These are phyloP conservation scores for Periparus ater DNA, from an alignment of 2,797 vertebrate genomes.

Conservation along the genomic window DNA sequence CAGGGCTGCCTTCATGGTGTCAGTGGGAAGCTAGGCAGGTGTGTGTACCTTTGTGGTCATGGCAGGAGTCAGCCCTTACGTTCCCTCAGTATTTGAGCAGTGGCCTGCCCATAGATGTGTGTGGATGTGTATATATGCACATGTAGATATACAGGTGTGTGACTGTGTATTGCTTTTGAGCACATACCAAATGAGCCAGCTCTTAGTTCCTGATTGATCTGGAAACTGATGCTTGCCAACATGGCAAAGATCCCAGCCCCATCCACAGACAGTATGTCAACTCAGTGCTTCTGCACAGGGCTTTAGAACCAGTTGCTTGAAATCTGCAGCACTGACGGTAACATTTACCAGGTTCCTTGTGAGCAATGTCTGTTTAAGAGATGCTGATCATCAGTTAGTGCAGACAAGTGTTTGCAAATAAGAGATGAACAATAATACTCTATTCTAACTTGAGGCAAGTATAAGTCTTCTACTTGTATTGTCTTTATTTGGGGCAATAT, in stretches of 20 bases:
- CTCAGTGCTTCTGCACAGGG: background rate
- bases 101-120: background rate
- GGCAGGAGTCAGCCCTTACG: background rate
- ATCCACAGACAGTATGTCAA: background rate
- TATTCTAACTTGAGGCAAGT: background rate
- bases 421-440: background rate
- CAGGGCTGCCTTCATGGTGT: background rate
- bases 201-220: background rate
- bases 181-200: background rate
- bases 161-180: background rate
- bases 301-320: background rate
- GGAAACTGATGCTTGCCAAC: background rate
- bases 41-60: background rate
- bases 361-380: background rate
- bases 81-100: background rate
- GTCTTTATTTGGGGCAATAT: constrained; percentile 26
- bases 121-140: rapidly evolving
- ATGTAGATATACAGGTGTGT: rapidly evolving
- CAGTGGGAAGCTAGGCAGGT: background rate
- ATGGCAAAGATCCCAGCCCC: background rate
- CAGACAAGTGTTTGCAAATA: background rate
- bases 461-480: constrained; percentile 9
- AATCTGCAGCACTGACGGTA: background rate
- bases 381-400: background rate
- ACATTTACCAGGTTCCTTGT: background rate